phyloP scores from a whole-genome alignment of 2,797 vertebrate genomes.

The Etheostoma nigrum region DNA sequence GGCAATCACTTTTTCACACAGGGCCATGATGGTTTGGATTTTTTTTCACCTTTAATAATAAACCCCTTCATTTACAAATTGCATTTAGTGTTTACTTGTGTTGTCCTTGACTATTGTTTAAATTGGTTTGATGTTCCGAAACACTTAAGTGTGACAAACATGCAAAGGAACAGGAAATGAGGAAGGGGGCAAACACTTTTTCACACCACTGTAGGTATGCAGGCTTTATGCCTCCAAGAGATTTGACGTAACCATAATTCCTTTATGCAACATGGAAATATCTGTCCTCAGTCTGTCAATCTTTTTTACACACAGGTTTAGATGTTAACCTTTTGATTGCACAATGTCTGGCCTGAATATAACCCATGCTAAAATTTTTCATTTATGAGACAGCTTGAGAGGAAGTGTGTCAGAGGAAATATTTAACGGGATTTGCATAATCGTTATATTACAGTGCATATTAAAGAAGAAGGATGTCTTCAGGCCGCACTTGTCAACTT shows the following conservation, averaged over 20 bases:
- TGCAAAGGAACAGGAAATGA: too few relatives aligned
- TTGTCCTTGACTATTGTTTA: too few relatives aligned
- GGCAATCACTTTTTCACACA: too few relatives aligned
- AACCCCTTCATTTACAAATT: too few relatives aligned
- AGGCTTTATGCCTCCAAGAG: slow-evolving; percentile 33
- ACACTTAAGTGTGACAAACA: too few relatives aligned
- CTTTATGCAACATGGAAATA: slow-evolving; percentile 56
- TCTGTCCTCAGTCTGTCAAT: slow-evolving; percentile 38
- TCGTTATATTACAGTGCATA: slow-evolving; percentile 27
- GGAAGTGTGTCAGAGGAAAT: slow-evolving; percentile 36
- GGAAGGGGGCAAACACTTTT: too few relatives aligned
- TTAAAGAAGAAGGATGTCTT: slow-evolving; percentile 19
- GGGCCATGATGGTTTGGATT: too few relatives aligned
- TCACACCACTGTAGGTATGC: slow-evolving; percentile 5
- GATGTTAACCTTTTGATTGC: slow-evolving; percentile 70
- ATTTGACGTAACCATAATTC: slow-evolving; percentile 37
- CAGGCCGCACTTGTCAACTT: too few relatives aligned
- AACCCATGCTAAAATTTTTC: slow-evolving; percentile 54
- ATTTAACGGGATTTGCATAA: slow-evolving; percentile 51
- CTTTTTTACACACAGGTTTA: slow-evolving; percentile 36
- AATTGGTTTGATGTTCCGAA: too few relatives aligned
- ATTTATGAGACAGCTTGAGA: slow-evolving; percentile 49
- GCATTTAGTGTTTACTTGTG: too few relatives aligned
- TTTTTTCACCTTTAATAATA: too few relatives aligned
- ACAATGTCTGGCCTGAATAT: slow-evolving; percentile 43